phyloP scores from a whole-genome alignment of 1,140 invertebrate genomes.

The Drosophila truncata region DNA sequence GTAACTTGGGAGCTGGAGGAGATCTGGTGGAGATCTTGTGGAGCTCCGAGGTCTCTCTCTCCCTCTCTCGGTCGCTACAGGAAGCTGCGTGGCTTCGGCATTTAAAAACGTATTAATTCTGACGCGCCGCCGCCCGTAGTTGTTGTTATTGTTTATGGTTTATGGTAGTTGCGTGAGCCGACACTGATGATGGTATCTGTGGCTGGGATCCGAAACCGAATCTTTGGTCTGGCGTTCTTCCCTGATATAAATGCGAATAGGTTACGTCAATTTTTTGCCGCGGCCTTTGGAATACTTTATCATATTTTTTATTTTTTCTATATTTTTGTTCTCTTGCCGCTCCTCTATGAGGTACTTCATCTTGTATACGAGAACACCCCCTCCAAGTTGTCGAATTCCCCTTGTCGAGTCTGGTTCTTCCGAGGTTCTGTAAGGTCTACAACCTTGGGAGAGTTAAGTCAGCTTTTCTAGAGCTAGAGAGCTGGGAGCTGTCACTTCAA shows the following conservation, averaged over 20 bases:
- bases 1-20: conserved; percentile 29
- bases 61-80: conserved; percentile 51
- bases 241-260: conserved; percentile 79
- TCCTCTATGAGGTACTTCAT: conserved; percentile 18
- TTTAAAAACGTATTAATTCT: conserved; percentile 84
- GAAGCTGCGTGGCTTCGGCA: conserved; percentile 79
- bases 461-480: conserved; percentile 33
- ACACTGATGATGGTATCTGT: conserved; percentile 66
- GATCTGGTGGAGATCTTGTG: conserved; percentile 11
- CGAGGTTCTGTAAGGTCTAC: conserved; percentile 62
- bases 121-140: conserved; percentile 60
- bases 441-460: conserved; percentile 59
- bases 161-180: conserved; percentile 48
- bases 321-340: conserved; percentile 25
- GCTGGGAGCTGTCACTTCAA: conserved; percentile 37
- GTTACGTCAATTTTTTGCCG: conserved; percentile 75
- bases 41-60: conserved; percentile 14
- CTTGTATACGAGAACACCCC: background rate
- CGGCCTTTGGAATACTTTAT: conserved; percentile 46
- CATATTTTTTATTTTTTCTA: conserved; percentile 11
- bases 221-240: conserved; percentile 17
- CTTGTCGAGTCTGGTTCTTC: conserved; percentile 14
- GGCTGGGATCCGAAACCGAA: conserved; percentile 43
- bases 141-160: conserved; percentile 30
- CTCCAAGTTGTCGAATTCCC: conserved; percentile 11